These are phyloP conservation scores for Micromesistius poutassou DNA, from an alignment of 2,797 vertebrate genomes.

Conservation along the genomic window DNA sequence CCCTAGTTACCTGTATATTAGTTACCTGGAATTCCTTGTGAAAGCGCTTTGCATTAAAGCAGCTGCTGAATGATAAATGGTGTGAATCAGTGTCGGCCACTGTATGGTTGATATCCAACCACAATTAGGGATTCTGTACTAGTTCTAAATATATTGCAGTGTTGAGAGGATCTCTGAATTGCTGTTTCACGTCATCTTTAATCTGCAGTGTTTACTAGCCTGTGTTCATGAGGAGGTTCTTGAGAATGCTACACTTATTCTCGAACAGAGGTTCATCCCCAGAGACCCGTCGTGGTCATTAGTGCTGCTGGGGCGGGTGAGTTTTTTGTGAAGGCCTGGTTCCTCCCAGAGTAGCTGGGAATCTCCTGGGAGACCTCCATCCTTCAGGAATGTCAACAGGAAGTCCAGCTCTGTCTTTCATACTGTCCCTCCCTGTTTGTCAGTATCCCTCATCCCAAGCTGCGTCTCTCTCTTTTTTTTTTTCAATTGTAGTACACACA, in stretches of 20 bases:
- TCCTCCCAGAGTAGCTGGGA: not conserved
- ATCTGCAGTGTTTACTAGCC: not conserved
- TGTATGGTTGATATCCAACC: too few species aligned
- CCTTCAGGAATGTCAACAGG: constrained; percentile 2
- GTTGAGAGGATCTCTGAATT: not conserved
- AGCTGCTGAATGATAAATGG: too few species aligned
- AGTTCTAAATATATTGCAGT: not conserved
- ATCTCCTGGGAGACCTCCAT: not conserved
- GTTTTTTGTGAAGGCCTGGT: not conserved
- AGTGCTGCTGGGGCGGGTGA: not conserved
- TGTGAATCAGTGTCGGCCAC: too few species aligned
- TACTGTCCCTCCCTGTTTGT: constrained; percentile 2
- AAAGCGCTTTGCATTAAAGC: too few species aligned
- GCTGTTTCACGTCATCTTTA: not conserved
- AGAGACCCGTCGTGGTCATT: not conserved
- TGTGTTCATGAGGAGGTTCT: not conserved
- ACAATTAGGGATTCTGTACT: not conserved
- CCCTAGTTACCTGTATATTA: too few species aligned
- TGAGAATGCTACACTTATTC: not conserved
- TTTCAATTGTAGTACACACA: constrained; percentile 2
- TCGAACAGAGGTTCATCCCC: not conserved
- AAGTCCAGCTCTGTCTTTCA: not conserved
- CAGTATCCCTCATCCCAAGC: not conserved
- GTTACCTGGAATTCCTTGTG: too few species aligned
- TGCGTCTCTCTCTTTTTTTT: not conserved